Percentiles rank a stretch among this genome's conserved stretches.
These are phyloP conservation scores for Diplosoma virens DNA, from an alignment of 23 tunicate species.

Conservation along the genomic window DNA sequence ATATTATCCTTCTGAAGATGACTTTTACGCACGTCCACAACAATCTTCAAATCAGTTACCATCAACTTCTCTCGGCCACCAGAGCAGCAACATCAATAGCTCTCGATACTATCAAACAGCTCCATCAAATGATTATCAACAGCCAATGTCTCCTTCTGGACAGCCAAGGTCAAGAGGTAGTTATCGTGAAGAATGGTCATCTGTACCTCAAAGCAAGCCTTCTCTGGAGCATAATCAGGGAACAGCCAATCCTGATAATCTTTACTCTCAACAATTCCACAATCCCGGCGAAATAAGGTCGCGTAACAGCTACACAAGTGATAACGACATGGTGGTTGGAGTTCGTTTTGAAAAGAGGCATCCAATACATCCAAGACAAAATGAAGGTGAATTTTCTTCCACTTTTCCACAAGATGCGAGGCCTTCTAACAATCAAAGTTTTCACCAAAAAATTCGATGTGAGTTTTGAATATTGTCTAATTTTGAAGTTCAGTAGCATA, in stretches of 20 bases:
- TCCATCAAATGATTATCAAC: no score
- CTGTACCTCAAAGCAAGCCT: conserved; percentile 20
- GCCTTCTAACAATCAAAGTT: neutral
- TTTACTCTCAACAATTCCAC: neutral
- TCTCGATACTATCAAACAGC: no score
- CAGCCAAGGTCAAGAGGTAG: no score
- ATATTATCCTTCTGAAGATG: neutral
- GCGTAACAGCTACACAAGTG: conserved; percentile 33
- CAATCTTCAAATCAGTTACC: neutral
- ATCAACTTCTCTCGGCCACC: conserved; percentile 16
- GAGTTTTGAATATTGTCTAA: no score
- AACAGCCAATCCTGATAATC: conserved; percentile 23
- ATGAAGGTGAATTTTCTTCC: neutral
- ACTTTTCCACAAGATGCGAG: no score
- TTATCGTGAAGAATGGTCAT: neutral
- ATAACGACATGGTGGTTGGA: conserved; percentile 45
- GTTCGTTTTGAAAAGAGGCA: conserved; percentile 28
- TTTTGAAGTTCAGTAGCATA: no score
- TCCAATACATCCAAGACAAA: neutral
- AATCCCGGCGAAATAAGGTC: neutral
- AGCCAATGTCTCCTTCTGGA: neutral
- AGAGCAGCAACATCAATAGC: neutral
- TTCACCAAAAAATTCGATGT: neutral
- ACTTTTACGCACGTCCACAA: neutral
- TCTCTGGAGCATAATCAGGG: conserved; percentile 50